Conservation (phyloP, 2,113 vertebrate genomes). For the Pseudorhombus dupliciocellatus region DNA sequence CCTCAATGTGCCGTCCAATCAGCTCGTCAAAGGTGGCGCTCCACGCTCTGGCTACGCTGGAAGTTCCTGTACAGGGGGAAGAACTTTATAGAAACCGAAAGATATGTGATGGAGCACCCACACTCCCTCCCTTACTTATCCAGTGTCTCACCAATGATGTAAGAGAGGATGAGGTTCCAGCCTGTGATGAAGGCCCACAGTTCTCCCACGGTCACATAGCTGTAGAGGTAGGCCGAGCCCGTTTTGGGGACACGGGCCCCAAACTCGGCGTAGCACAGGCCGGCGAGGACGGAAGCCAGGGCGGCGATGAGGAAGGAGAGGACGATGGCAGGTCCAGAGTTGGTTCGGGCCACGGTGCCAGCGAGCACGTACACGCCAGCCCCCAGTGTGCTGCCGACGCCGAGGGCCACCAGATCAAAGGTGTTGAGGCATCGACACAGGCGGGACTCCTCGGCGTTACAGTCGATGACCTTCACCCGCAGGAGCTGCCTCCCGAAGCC, state of each 20-base stretch:
- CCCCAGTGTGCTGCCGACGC: conserved; percentile 94
- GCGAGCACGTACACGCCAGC: conserved; percentile 95
- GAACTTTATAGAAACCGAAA: not conserved
- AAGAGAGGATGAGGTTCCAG: conserved; percentile 97
- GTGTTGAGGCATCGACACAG: conserved; percentile 92
- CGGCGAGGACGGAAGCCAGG: conserved; percentile 91
- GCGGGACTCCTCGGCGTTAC: conserved; percentile 83
- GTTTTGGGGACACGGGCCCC: conserved; percentile 95
- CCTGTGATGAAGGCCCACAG: conserved; percentile 97
- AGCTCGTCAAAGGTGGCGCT: conserved; percentile 94
- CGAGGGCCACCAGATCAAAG: conserved; percentile 92
- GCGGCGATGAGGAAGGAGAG: conserved; percentile 94
- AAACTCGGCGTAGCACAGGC: conserved; percentile 95
- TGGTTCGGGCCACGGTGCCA: conserved; percentile 89
- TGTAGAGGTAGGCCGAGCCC: conserved; percentile 96
- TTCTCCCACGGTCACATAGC: conserved; percentile 95
- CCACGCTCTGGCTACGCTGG: conserved; percentile 95
- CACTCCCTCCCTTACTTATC: not conserved
- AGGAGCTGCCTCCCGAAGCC: conserved; percentile 87
- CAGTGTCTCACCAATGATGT: conserved; percentile 89
- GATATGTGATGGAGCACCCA: not conserved
- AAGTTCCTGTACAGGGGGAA: conserved; percentile 84
- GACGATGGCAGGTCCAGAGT: conserved; percentile 90
- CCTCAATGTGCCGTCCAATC: conserved; percentile 86
- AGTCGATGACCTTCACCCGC: conserved; percentile 91